Evolutionary conservation across 2,797 vertebrate genomes (phyloP).

Genomic region (Clamator glandarius): DNA sequence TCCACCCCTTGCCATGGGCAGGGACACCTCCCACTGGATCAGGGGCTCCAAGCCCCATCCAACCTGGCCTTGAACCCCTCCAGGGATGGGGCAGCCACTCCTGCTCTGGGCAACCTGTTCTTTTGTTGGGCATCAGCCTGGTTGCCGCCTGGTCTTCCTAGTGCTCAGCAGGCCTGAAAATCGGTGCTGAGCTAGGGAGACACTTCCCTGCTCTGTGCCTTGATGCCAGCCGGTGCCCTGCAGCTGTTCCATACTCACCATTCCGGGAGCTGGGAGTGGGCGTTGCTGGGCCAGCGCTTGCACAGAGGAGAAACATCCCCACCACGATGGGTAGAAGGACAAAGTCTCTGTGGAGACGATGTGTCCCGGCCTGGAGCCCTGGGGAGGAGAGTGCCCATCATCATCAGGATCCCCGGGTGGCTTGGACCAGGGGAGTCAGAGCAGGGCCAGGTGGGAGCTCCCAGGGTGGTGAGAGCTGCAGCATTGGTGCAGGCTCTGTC

Average conservation of each 20-base stretch:
- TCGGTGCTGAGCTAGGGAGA: background rate
- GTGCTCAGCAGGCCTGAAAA: background rate
- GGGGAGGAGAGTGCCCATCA: background rate
- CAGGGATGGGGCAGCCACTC: too few relatives aligned
- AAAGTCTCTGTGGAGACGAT: background rate
- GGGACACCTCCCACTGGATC: too few relatives aligned
- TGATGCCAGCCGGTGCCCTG: background rate
- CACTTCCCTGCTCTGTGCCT: background rate
- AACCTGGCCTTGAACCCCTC: too few relatives aligned
- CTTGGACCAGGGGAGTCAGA: background rate
- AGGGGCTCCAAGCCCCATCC: too few relatives aligned
- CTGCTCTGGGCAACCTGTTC: background rate
- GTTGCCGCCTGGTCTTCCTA: background rate
- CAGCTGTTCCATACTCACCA: background rate
- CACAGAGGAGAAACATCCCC: background rate
- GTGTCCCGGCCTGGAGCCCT: slow-evolving; percentile 29
- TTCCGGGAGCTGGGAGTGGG: slow-evolving; percentile 18
- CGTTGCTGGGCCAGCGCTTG: background rate
- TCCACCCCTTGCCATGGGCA: too few relatives aligned
- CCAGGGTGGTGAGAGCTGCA: background rate
- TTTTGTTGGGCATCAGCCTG: background rate
- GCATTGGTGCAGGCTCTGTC: background rate
- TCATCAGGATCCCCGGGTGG: background rate
- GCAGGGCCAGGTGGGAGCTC: background rate
- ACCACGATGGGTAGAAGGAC: background rate